Evolutionary conservation across 2,113 vertebrate genomes (phyloP).

Genomic region (Odontesthes bonariensis): DNA sequence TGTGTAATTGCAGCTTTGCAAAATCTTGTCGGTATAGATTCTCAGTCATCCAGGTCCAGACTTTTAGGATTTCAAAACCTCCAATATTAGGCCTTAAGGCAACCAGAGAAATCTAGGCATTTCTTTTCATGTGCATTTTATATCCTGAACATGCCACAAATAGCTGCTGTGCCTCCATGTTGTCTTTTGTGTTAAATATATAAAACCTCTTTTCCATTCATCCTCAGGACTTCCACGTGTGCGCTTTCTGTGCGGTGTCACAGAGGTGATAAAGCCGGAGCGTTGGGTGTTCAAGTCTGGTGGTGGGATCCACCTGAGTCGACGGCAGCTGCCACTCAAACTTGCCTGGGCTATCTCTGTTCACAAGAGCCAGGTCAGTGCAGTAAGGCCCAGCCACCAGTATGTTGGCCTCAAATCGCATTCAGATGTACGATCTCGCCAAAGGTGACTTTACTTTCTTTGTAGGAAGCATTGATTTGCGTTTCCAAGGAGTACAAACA

Average conservation of each 20-base stretch:
- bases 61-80: too few relatives aligned
- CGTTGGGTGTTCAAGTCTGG: constrained; percentile 90
- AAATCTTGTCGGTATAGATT: too few relatives aligned
- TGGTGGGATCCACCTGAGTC: constrained; percentile 87
- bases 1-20: too few relatives aligned
- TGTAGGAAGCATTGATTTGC: not conserved
- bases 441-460: not conserved
- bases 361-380: constrained; percentile 95
- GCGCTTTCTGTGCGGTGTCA: constrained; percentile 90
- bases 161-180: too few relatives aligned
- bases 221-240: constrained; percentile 88
- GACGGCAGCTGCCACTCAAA: constrained; percentile 94
- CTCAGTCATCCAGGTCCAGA: too few relatives aligned
- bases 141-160: too few relatives aligned
- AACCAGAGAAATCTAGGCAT: too few relatives aligned
- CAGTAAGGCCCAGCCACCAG: not conserved
- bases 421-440: not conserved
- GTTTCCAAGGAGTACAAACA: too few relatives aligned
- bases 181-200: too few relatives aligned
- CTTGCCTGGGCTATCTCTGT: constrained; percentile 98
- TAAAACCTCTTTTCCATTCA: not conserved
- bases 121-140: too few relatives aligned
- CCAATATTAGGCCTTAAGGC: too few relatives aligned
- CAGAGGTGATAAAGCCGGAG: constrained; percentile 87
- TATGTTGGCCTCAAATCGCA: not conserved